A percentile compares a stretch with the other conserved stretches of the same genome.
Evolutionary conservation across 2,797 vertebrate genomes (phyloP).

Genomic region (Erethizon dorsatum): DNA sequence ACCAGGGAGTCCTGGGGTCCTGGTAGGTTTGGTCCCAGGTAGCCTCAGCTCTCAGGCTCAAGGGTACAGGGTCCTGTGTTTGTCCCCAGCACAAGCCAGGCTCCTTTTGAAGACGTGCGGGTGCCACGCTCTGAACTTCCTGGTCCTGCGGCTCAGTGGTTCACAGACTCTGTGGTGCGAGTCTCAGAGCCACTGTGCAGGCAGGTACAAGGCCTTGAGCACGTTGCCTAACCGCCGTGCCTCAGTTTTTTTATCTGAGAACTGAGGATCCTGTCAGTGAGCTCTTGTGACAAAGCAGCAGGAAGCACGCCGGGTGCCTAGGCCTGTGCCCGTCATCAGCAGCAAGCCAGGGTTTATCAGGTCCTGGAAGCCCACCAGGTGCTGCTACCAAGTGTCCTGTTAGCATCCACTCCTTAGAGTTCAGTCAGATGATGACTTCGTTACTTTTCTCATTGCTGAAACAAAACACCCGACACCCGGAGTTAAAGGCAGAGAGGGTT

Average conservation of each 20-base stretch:
- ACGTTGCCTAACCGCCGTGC: not conserved
- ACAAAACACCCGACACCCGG: not conserved
- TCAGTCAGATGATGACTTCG: not conserved
- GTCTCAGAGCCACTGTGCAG: not conserved
- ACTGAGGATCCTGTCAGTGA: not conserved
- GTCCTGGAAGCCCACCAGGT: no score
- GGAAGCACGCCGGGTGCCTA: not conserved
- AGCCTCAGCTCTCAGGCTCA: not conserved
- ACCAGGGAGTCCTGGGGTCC: not conserved
- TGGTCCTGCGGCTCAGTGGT: not conserved
- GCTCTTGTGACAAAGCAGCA: not conserved
- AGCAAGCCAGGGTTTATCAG: not conserved
- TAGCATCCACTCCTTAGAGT: not conserved
- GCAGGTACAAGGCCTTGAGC: not conserved
- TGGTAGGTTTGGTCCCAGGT: not conserved
- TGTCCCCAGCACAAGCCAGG: not conserved
- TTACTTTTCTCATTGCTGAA: not conserved
- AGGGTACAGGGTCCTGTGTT: not conserved
- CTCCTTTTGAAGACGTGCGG: not conserved
- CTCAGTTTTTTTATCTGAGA: conserved; percentile 40
- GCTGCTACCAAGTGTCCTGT: not conserved
- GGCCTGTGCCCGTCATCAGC: not conserved
- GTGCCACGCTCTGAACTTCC: not conserved
- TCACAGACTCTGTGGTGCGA: not conserved
- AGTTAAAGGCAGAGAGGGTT: not conserved